Conservation (phyloP, 2,888 invertebrate genomes). For the Drosophila planitibia region DNA sequence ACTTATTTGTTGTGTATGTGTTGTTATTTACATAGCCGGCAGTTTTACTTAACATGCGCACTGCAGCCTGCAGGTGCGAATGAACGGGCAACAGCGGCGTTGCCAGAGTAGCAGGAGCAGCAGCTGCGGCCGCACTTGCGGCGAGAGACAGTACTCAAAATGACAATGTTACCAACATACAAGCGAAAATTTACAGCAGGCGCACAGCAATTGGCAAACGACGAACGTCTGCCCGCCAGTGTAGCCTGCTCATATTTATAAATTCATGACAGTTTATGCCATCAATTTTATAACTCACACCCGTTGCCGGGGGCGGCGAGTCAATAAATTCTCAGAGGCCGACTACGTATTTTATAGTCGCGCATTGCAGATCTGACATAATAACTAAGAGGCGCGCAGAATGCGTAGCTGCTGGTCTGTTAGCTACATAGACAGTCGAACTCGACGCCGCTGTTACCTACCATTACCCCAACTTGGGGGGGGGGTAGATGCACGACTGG, state of each 20-base stretch:
- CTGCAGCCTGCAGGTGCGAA: conserved; percentile 44
- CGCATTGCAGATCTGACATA: conserved; percentile 84
- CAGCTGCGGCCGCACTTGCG: conserved; percentile 25
- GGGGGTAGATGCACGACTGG: not conserved
- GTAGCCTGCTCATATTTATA: conserved; percentile 62
- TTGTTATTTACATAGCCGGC: conserved; percentile 7
- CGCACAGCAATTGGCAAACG: conserved; percentile 44
- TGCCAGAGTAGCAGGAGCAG: conserved; percentile 66
- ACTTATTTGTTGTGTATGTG: not conserved
- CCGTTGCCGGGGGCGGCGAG: conserved; percentile 75
- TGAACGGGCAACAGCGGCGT: conserved; percentile 54
- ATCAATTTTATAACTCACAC: conserved; percentile 81
- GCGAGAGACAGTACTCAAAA: conserved; percentile 48
- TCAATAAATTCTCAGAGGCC: conserved; percentile 80
- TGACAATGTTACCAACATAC: conserved; percentile 83
- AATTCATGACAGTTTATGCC: conserved; percentile 78
- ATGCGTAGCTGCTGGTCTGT: conserved; percentile 71
- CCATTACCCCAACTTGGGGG: conserved; percentile 14
- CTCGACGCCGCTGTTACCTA: conserved; percentile 42
- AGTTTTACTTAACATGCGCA: conserved; percentile 47
- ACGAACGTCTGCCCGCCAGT: conserved; percentile 15
- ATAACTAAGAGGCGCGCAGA: conserved; percentile 82
- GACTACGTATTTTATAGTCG: conserved; percentile 82
- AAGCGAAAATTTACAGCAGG: conserved; percentile 74
- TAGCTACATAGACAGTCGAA: conserved; percentile 48